Evolutionary conservation across 1,140 invertebrate species (phyloP).

Genomic region (Planococcus citri): DNA sequence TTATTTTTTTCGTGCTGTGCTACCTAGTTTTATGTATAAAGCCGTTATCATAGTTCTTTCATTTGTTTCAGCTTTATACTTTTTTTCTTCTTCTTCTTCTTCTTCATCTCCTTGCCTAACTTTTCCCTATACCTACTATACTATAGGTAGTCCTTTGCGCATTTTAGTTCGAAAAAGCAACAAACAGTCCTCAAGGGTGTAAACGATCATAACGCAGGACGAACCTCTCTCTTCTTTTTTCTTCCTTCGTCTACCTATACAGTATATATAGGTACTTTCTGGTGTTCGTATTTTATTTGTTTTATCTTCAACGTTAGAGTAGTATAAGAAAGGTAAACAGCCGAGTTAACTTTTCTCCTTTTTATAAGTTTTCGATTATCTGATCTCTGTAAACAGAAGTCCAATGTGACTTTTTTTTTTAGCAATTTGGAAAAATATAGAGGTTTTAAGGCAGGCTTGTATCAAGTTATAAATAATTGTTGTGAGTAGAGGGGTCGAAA

Average conservation of each 20-base stretch:
- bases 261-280: too few relatives aligned
- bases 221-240: too few relatives aligned
- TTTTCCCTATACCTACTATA: too few relatives aligned
- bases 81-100: background rate
- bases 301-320: background rate
- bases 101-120: too few relatives aligned
- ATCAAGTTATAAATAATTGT: too few relatives aligned
- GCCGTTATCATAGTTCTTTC: background rate
- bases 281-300: slow-evolving; percentile 3
- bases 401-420: too few relatives aligned
- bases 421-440: too few relatives aligned
- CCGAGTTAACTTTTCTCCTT: background rate
- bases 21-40: background rate
- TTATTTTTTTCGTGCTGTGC: background rate
- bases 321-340: slow-evolving; percentile 1
- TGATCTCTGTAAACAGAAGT: background rate
- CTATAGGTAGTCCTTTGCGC: too few relatives aligned
- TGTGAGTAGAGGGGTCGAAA: too few relatives aligned
- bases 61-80: background rate
- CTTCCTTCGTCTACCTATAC: too few relatives aligned
- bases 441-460: too few relatives aligned
- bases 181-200: slow-evolving; percentile 5
- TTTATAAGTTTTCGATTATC: slow-evolving; percentile 8
- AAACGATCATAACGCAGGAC: background rate
- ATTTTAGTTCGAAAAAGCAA: too few relatives aligned